phyloP scores from a whole-genome alignment of 2,113 vertebrate genomes.

The Dicentrarchus labrax region DNA sequence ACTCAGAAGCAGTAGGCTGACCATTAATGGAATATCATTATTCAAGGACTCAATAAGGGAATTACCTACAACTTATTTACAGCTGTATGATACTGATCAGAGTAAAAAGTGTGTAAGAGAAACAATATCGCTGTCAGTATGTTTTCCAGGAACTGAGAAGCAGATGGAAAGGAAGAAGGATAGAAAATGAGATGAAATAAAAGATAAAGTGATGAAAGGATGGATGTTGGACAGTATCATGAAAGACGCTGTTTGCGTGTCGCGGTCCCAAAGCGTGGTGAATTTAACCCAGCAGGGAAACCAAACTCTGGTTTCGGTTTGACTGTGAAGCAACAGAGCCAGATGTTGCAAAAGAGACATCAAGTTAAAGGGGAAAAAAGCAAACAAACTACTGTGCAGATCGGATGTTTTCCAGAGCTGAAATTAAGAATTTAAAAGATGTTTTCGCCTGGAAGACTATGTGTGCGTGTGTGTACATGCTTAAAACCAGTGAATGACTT shows the following conservation, averaged over 20 bases:
- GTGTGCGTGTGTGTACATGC: slow-evolving; percentile 5
- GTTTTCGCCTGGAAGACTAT: background rate
- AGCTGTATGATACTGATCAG: background rate
- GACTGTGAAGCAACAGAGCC: slow-evolving; percentile 51
- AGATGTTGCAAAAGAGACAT: slow-evolving; percentile 59
- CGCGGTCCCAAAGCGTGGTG: slow-evolving; percentile 44
- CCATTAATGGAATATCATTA: background rate
- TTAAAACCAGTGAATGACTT: background rate
- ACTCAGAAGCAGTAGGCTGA: background rate
- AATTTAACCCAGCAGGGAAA: slow-evolving; percentile 58
- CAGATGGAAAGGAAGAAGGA: background rate
- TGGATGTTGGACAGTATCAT: slow-evolving; percentile 19
- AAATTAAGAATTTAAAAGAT: slow-evolving; percentile 13
- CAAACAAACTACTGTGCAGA: slow-evolving; percentile 48
- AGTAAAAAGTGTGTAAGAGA: background rate
- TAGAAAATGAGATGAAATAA: slow-evolving; percentile 13
- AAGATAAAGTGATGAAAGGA: slow-evolving; percentile 13
- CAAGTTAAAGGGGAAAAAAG: slow-evolving; percentile 25
- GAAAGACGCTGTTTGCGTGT: slow-evolving; percentile 51
- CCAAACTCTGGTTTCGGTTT: slow-evolving; percentile 34
- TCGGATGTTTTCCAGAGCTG: slow-evolving; percentile 2
- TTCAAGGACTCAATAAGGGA: background rate
- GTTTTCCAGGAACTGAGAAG: slow-evolving; percentile 23
- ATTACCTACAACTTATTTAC: background rate
- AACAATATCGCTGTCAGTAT: background rate